Percentiles rank a stretch among this genome's conserved stretches.
Conservation (phyloP, 2,113 vertebrate genomes). For the Potamarius usumacintae region DNA sequence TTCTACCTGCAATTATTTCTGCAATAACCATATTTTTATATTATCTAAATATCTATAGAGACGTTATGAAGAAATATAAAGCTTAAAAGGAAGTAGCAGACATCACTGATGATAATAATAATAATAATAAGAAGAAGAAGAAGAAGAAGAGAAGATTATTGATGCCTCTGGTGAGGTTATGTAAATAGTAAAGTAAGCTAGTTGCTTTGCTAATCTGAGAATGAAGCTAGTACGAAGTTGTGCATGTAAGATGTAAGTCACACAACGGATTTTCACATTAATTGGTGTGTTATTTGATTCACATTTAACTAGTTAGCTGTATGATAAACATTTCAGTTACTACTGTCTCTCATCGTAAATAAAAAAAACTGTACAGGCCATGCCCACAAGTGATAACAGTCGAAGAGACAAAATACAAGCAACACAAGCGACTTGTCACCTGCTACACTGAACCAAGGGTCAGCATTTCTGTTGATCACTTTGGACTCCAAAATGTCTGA, state of each 20-base stretch:
- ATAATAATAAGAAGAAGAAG: too few relatives aligned
- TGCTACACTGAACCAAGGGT: background rate
- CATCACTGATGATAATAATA: too few relatives aligned
- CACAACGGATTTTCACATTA: background rate
- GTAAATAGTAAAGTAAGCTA: background rate
- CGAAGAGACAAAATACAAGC: background rate
- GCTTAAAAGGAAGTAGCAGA: background rate
- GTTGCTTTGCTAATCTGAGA: background rate
- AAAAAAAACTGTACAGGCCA: background rate
- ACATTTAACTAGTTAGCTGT: background rate
- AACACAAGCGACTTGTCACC: background rate
- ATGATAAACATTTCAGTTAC: background rate
- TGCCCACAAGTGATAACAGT: background rate
- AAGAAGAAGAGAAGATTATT: background rate
- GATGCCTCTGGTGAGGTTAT: background rate
- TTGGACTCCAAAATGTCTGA: background rate
- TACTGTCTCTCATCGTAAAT: background rate
- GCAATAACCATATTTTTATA: too few relatives aligned
- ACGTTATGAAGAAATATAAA: background rate
- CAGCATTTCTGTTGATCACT: background rate
- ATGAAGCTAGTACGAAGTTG: too few relatives aligned
- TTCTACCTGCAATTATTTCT: too few relatives aligned
- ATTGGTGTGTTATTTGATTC: too few relatives aligned
- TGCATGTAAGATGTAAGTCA: background rate
- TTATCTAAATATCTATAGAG: background rate